These are phyloP conservation scores for Atopsyche davidsoni DNA, from an alignment of 1,140 invertebrate genomes.

Conservation along the genomic window DNA sequence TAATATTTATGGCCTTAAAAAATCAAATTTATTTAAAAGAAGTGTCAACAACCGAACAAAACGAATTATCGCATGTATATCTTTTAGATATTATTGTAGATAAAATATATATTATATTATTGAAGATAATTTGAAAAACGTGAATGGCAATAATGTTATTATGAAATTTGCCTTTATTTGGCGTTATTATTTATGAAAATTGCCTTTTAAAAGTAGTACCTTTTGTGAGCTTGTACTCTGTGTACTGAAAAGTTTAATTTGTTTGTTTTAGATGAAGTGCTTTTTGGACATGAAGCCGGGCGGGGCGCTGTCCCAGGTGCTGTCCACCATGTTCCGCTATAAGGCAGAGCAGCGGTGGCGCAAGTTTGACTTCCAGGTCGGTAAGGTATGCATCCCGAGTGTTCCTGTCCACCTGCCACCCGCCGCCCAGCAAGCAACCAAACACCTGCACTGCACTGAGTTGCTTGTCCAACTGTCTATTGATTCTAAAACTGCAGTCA, in stretches of 20 bases:
- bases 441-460: constrained; percentile 19
- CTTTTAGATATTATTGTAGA: too few relatives aligned
- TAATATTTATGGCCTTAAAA: too few relatives aligned
- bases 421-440: constrained; percentile 14
- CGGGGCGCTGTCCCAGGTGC: constrained; percentile 86
- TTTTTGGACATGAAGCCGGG: constrained; percentile 94
- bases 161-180: too few relatives aligned
- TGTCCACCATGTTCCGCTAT: constrained; percentile 90
- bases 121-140: too few relatives aligned
- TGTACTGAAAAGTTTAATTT: constrained; percentile 16
- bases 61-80: too few relatives aligned
- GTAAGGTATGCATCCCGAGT: constrained; percentile 57
- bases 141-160: too few relatives aligned
- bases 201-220: not conserved
- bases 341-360: constrained; percentile 94
- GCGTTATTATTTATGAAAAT: too few relatives aligned
- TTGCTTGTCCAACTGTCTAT: too few relatives aligned
- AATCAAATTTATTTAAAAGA: too few relatives aligned
- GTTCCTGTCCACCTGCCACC: constrained; percentile 26
- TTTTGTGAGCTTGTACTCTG: not conserved
- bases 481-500: too few relatives aligned
- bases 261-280: constrained; percentile 71
- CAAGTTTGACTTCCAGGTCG: constrained; percentile 83
- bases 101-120: too few relatives aligned
- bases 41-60: too few relatives aligned